Evolutionary conservation across 2,113 vertebrate genomes (phyloP).

Genomic region (Chaetops frenatus): DNA sequence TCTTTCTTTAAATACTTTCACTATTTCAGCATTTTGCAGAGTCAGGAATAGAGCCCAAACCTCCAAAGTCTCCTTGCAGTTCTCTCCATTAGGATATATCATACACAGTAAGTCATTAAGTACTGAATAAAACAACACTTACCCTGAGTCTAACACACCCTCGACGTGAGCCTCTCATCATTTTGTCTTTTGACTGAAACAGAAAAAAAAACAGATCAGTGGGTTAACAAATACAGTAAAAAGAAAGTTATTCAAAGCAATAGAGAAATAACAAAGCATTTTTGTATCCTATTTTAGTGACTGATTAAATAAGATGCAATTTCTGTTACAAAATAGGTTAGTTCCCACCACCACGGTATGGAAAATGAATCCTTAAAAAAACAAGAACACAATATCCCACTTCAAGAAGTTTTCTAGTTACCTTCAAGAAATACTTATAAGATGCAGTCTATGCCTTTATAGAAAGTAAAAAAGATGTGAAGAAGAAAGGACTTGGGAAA

Average conservation of each 20-base stretch:
- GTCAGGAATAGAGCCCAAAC: neutral
- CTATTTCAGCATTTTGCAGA: neutral
- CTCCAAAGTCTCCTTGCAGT: constrained; percentile 8
- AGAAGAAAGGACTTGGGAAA: neutral
- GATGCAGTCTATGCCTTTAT: accelerated
- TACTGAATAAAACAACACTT: neutral
- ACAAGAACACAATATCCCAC: neutral
- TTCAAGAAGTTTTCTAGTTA: neutral
- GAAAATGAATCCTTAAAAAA: neutral
- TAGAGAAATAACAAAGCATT: neutral
- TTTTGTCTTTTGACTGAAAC: constrained; percentile 97
- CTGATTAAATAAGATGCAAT: neutral
- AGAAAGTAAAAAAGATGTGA: neutral
- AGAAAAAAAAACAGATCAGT: constrained; percentile 11
- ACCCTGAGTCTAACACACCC: constrained; percentile 94
- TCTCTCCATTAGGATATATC: neutral
- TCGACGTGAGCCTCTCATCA: constrained; percentile 98
- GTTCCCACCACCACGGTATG: neutral
- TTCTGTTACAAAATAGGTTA: neutral
- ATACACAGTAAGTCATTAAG: neutral
- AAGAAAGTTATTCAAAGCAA: neutral
- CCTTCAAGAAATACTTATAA: neutral
- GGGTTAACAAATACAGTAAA: neutral
- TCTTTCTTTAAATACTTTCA: constrained; percentile 11
- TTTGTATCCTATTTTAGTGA: neutral